Evolutionary conservation across 2,797 vertebrate genomes (phyloP), one percentile per base, ranked within the genome.

Genomic region (Acestrorhynchus altus): DNA sequence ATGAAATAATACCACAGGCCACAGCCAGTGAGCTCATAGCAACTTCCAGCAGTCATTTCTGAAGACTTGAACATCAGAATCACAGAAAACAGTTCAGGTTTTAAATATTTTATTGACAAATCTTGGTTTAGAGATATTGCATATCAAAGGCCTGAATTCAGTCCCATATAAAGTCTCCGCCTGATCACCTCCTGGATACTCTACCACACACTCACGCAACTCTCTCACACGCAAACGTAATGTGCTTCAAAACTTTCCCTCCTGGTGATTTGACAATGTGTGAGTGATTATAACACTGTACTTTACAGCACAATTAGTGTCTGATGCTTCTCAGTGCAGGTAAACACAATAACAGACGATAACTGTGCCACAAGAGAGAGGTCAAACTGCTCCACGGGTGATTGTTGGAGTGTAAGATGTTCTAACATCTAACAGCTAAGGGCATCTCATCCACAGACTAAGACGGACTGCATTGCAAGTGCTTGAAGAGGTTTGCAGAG

Each of bases 41-140:
- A n/a, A n/a, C 40, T 42, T 1, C 12, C 12, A 15, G 2, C 4
- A 39, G 8, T 12, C 12, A 44, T 1, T 6, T 49, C n/a, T 2
- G 18, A 1, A 18, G n/a, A n/a, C n/a, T n/a, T n/a, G n/a, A n/a
- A 42, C 4, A 7, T 56, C 63, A 57, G 49, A n/a, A 60, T 11
- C 2, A 70, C 20, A 40, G 18, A 28, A 44, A 47, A 13, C 16
- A 64, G 35, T 26, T 57, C 24, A 12, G 24, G 52, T 24, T 69
- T 22, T 54, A 39, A 64, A 44, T 60, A 61, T 81, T 74, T 81
- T 84, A 80, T 84, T 84, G 71, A 76, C 78, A 84, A 78, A 78
- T 72, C 42, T 54, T 61, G 61, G 57, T 63, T 66, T 57, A 74
- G 72, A 65, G 47, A 69, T 68, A 59, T 60, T 72, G 71, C 74